A percentile compares a stretch with the other conserved stretches of the same genome.
Evolutionary conservation across 2,888 invertebrate genomes (phyloP).

Genomic region (Podabrus alpinus): DNA sequence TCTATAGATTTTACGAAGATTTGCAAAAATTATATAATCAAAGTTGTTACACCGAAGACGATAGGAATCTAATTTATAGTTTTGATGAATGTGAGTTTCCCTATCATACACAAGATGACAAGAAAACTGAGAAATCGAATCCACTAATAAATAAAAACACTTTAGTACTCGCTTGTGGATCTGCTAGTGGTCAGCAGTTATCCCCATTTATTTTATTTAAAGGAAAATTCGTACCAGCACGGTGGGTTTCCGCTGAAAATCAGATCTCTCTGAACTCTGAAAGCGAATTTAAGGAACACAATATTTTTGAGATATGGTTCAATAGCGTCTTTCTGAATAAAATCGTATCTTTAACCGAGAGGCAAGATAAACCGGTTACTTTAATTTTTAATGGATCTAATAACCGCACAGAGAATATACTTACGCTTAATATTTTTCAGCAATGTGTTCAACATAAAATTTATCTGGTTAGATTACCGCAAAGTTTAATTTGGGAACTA

Average conservation of each 20-base stretch:
- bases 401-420: not conserved
- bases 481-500: not conserved
- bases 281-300: not conserved
- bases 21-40: not conserved
- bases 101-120: not conserved
- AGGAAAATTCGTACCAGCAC: not conserved
- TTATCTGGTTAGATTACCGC: not conserved
- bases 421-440: not conserved
- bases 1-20: not conserved
- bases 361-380: not conserved
- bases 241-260: not conserved
- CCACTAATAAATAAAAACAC: not conserved
- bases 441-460: not conserved
- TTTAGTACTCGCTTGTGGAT: not conserved
- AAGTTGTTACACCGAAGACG: not conserved
- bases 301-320: not conserved
- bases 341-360: not conserved
- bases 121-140: not conserved
- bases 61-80: not conserved
- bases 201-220: slow-evolving; percentile 3
- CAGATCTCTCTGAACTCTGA: not conserved
- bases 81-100: slow-evolving; percentile 3
- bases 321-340: not conserved
- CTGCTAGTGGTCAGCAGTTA: not conserved
- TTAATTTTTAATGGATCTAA: not conserved